These are phyloP conservation scores for Coremacera marginata DNA, from an alignment of 2,888 invertebrate genomes.

Conservation along the genomic window DNA sequence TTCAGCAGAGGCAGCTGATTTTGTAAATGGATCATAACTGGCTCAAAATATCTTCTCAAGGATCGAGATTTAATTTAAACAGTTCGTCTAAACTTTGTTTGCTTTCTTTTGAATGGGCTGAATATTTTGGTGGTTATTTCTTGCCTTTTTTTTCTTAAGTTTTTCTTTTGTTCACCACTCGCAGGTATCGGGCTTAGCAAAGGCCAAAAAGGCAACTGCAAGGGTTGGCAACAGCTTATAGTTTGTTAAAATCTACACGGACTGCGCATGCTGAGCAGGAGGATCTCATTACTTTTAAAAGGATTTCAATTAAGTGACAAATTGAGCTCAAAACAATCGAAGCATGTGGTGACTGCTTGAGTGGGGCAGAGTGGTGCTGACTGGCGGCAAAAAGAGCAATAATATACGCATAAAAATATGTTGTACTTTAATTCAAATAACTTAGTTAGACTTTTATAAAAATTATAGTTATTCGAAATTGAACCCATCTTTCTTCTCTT, in stretches of 20 bases:
- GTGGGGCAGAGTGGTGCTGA: too few relatives aligned
- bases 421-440: too few relatives aligned
- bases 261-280: slow-evolving; percentile 36
- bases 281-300: slow-evolving; percentile 65
- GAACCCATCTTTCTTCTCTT: too few relatives aligned
- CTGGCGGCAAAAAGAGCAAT: too few relatives aligned
- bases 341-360: background rate
- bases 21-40: slow-evolving; percentile 43
- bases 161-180: background rate
- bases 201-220: slow-evolving; percentile 48
- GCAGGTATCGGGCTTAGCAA: slow-evolving; percentile 4
- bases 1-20: background rate
- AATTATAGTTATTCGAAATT: too few relatives aligned
- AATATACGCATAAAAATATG: too few relatives aligned
- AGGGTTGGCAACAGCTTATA: slow-evolving; percentile 33
- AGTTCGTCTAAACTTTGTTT: background rate
- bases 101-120: background rate
- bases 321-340: slow-evolving; percentile 61
- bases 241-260: slow-evolving; percentile 15
- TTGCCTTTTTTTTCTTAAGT: slow-evolving; percentile 26
- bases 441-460: too few relatives aligned
- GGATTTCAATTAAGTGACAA: slow-evolving; percentile 67
- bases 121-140: background rate
- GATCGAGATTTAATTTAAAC: slow-evolving; percentile 34
- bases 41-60: background rate